These are phyloP conservation scores for Ichneumoninae sp. DNA, from an alignment of 2,888 invertebrate genomes.

Conservation along the genomic window DNA sequence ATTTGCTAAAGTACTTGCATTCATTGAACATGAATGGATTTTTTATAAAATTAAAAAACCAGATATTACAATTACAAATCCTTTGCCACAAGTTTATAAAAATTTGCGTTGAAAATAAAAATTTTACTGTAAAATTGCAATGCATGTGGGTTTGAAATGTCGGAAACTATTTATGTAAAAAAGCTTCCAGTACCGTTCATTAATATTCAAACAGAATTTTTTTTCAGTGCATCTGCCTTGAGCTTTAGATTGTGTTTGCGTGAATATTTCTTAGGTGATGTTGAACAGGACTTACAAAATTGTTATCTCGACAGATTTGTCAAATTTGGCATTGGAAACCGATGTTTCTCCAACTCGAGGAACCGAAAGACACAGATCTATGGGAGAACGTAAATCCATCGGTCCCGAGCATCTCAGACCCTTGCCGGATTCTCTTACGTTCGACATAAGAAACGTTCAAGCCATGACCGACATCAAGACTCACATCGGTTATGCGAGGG, in stretches of 20 bases:
- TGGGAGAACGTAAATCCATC: constrained; percentile 84
- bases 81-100: too few relatives aligned
- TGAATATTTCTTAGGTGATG: constrained; percentile 18
- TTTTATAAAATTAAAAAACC: too few relatives aligned
- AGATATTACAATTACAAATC: too few relatives aligned
- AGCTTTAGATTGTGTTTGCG: constrained; percentile 38
- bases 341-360: constrained; percentile 85
- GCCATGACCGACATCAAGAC: constrained; percentile 99
- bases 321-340: constrained; percentile 91
- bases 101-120: too few relatives aligned
- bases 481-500: constrained; percentile 97
- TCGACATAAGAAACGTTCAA: constrained; percentile 96
- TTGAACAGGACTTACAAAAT: background rate
- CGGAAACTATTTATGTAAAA: too few relatives aligned
- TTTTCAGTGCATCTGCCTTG: background rate
- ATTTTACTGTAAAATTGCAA: too few relatives aligned
- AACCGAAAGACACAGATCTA: constrained; percentile 79
- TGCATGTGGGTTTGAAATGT: too few relatives aligned
- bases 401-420: constrained; percentile 87
- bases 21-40: too few relatives aligned
- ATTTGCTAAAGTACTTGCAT: too few relatives aligned
- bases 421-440: constrained; percentile 93
- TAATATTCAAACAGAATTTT: too few relatives aligned
- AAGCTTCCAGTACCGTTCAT: too few relatives aligned
- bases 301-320: constrained; percentile 87